These are phyloP conservation scores for Parthenolecanium corni DNA, from an alignment of 2,888 invertebrate genomes.

Conservation along the genomic window DNA sequence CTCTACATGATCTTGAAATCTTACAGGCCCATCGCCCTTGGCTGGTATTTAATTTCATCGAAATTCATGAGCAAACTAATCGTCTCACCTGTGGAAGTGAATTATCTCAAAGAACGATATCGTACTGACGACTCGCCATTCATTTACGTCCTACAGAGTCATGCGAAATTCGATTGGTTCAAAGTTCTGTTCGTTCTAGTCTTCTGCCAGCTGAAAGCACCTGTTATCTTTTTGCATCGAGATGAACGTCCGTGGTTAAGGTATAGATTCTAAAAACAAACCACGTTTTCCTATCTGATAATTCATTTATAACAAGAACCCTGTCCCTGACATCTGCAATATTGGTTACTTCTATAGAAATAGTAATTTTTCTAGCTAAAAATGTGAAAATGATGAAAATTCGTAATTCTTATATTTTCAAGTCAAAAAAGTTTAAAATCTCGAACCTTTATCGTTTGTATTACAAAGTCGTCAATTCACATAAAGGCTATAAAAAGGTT, in stretches of 20 bases:
- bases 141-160: background rate
- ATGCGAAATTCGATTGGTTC: background rate
- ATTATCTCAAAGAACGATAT: background rate
- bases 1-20: background rate
- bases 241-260: background rate
- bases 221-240: background rate
- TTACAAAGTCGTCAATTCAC: too few relatives aligned
- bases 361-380: too few relatives aligned
- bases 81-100: conserved; percentile 6
- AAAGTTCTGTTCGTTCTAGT: background rate
- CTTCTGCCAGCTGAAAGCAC: background rate
- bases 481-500: too few relatives aligned
- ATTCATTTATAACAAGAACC: too few relatives aligned
- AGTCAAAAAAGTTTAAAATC: background rate
- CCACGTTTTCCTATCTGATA: background rate
- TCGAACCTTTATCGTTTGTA: too few relatives aligned
- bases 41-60: background rate
- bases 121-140: background rate
- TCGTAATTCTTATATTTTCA: too few relatives aligned
- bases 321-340: too few relatives aligned
- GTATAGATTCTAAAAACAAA: background rate
- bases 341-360: too few relatives aligned
- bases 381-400: too few relatives aligned
- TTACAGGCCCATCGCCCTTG: background rate
- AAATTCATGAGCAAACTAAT: background rate